phyloP scores from a whole-genome alignment of 2,797 vertebrate genomes.

The Callimico goeldii region DNA sequence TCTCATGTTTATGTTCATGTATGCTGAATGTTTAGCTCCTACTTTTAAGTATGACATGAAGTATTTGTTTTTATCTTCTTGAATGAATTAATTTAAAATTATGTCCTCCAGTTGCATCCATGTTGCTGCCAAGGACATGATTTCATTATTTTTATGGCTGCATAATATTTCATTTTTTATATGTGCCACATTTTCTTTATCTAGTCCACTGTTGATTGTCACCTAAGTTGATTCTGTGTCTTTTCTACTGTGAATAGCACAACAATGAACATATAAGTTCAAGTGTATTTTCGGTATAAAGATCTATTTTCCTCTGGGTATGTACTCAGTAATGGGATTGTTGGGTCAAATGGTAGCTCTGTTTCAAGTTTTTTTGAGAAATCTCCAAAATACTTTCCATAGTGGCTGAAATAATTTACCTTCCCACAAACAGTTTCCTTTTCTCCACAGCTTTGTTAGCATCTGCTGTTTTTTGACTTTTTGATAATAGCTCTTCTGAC shows the following conservation, averaged over 20 bases:
- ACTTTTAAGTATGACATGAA: neutral
- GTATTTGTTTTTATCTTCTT: neutral
- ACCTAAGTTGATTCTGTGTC: neutral
- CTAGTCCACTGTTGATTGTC: neutral
- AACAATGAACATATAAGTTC: neutral
- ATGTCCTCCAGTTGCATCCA: neutral
- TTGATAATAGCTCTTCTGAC: neutral
- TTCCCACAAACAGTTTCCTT: neutral
- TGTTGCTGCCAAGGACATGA: neutral
- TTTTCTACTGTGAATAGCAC: neutral
- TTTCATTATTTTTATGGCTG: neutral
- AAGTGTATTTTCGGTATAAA: neutral
- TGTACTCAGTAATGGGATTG: neutral
- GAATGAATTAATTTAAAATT: neutral
- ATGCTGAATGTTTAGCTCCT: neutral
- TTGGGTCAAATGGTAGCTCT: neutral
- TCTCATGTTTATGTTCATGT: neutral
- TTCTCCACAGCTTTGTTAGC: neutral
- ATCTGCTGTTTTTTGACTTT: neutral
- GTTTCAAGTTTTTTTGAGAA: neutral
- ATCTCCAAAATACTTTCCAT: neutral
- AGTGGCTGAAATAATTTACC: neutral
- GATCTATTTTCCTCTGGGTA: neutral
- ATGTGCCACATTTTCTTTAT: neutral
- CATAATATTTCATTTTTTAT: neutral